phyloP scores from a whole-genome alignment of 2,113 vertebrate genomes.

The Narcine bancroftii region DNA sequence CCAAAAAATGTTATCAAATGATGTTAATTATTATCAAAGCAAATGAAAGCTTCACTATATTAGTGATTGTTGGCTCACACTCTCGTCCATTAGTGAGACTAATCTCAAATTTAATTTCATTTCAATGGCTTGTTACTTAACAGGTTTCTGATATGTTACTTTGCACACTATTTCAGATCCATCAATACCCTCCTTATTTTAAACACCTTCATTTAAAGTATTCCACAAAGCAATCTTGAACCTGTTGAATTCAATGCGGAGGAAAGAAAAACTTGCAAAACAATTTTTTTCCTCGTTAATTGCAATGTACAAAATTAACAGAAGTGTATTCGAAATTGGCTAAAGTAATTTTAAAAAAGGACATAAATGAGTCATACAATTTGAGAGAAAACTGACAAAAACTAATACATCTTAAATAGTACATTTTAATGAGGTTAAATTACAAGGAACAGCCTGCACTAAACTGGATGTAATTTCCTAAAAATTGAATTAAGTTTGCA shows the following conservation, averaged over 20 bases:
- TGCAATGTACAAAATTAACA: neutral
- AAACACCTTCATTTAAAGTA: neutral
- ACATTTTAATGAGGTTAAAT: neutral
- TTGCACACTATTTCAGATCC: neutral
- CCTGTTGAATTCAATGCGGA: neutral
- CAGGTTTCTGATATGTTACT: neutral
- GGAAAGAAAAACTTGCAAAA: neutral
- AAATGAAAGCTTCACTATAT: constrained; percentile 4
- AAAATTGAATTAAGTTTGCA: no score
- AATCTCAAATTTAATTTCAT: neutral
- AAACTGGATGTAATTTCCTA: no score
- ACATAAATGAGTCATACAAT: neutral
- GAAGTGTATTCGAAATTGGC: neutral
- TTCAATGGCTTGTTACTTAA: neutral
- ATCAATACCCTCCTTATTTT: neutral
- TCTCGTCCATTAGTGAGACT: neutral
- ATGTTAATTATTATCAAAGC: constrained; percentile 5
- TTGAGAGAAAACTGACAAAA: neutral
- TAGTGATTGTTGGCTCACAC: constrained; percentile 19
- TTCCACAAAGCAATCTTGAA: neutral
- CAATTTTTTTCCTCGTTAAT: neutral
- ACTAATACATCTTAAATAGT: neutral
- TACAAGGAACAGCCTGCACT: neutral
- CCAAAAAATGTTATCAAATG: constrained; percentile 31
- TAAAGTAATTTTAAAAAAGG: neutral